Conservation (phyloP, 2,888 invertebrate genomes). For the Drosophila meridiana region DNA sequence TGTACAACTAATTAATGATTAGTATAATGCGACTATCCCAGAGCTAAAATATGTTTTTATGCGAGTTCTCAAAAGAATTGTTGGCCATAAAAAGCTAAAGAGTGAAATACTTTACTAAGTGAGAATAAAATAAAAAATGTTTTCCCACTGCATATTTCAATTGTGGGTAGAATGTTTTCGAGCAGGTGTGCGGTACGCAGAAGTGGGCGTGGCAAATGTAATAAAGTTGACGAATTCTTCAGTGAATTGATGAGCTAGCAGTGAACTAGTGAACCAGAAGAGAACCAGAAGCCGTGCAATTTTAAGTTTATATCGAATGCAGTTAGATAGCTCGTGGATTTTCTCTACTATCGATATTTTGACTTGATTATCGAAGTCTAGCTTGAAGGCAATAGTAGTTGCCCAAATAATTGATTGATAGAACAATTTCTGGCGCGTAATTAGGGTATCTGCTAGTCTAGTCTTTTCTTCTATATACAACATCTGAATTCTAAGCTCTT, state of each 20-base stretch:
- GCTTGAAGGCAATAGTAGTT: not conserved
- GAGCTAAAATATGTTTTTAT: constrained; percentile 3
- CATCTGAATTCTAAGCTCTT: constrained; percentile 2
- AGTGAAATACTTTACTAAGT: constrained; percentile 5
- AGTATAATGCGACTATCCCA: constrained; percentile 25
- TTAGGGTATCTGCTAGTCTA: not conserved
- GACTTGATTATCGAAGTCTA: not conserved
- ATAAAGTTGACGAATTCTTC: not conserved
- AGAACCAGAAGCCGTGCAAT: not conserved
- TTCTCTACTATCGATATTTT: not conserved
- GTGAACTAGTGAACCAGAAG: not conserved
- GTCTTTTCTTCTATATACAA: not conserved
- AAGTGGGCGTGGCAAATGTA: not conserved
- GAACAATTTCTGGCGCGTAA: not conserved
- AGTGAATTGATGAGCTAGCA: not conserved
- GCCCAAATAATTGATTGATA: no score
- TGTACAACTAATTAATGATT: constrained; percentile 48
- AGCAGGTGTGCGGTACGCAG: not conserved
- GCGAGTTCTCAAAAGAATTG: constrained; percentile 1
- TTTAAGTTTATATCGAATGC: not conserved
- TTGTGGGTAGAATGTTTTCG: not conserved
- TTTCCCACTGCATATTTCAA: not conserved
- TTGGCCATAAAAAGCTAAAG: constrained; percentile 2
- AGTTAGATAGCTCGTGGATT: not conserved
- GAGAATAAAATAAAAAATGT: not conserved